Evolutionary conservation across 2,888 invertebrate species (phyloP).

Genomic region (Erebia ligea): DNA sequence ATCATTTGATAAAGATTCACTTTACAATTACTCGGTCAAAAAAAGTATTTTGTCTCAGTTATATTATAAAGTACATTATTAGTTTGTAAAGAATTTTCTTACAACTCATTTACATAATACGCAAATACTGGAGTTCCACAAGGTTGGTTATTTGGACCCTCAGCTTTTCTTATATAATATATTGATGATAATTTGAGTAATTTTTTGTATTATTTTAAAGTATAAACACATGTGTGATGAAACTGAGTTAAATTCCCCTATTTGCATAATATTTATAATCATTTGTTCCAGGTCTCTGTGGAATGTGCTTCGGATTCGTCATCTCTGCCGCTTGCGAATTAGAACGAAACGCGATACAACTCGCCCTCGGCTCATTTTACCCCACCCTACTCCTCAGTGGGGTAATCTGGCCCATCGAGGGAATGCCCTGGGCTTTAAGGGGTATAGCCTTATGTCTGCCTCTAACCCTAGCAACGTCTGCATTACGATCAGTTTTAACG

Average conservation of each 20-base stretch:
- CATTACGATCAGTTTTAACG: slow-evolving; percentile 92
- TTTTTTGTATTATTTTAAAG: background rate
- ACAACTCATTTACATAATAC: background rate
- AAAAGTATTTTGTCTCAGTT: too few relatives aligned
- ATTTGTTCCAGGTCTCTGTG: slow-evolving; percentile 86
- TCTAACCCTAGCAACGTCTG: slow-evolving; percentile 95
- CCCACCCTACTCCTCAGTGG: slow-evolving; percentile 96
- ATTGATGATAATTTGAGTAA: background rate
- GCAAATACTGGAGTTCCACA: background rate
- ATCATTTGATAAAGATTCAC: background rate
- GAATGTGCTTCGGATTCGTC: slow-evolving; percentile 98
- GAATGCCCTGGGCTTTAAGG: slow-evolving; percentile 93
- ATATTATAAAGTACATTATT: background rate
- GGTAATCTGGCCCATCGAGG: slow-evolving; percentile 98
- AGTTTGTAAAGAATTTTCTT: background rate
- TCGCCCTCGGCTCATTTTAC: slow-evolving; percentile 97
- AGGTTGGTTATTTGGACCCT: background rate
- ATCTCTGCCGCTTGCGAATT: slow-evolving; percentile 96
- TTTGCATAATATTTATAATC: too few relatives aligned
- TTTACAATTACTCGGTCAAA: too few relatives aligned
- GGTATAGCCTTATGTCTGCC: slow-evolving; percentile 94
- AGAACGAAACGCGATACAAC: slow-evolving; percentile 95
- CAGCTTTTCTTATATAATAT: background rate
- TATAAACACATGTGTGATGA: too few relatives aligned
- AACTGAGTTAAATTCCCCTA: too few relatives aligned